Conservation (phyloP, 2,888 invertebrate species). For the Lasioglossum zephyrum region DNA sequence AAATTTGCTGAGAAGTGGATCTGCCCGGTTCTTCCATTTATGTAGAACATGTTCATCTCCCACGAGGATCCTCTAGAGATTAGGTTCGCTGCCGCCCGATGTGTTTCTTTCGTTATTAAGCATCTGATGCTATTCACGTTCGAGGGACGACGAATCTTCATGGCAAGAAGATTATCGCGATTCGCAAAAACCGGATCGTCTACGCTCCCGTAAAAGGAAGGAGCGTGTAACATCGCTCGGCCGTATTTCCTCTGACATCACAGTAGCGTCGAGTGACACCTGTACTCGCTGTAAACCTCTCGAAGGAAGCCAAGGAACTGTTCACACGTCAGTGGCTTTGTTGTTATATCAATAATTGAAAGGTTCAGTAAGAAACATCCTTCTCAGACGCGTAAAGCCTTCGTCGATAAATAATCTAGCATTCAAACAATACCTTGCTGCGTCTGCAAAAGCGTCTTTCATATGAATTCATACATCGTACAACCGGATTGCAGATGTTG, state of each 20-base stretch:
- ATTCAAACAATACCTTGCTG: not conserved
- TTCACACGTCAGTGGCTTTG: not conserved
- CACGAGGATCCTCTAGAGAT: not conserved
- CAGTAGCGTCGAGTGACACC: slow-evolving; percentile 24
- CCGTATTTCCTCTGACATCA: slow-evolving; percentile 44
- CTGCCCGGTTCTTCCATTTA: not conserved
- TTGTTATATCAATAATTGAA: not conserved
- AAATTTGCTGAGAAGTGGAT: not conserved
- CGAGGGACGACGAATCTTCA: slow-evolving; percentile 15
- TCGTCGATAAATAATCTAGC: not conserved
- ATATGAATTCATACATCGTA: not conserved
- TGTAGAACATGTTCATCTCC: not conserved
- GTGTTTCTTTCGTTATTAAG: not conserved
- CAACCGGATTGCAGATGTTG: not conserved
- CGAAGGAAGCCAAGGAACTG: slow-evolving; percentile 18
- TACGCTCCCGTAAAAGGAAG: slow-evolving; percentile 29
- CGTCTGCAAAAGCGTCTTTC: not conserved
- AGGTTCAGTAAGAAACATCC: not conserved
- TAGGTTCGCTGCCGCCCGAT: not conserved
- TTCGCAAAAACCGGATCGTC: slow-evolving; percentile 31
- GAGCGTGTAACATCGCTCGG: slow-evolving; percentile 5
- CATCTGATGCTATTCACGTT: not conserved
- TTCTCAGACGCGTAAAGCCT: not conserved
- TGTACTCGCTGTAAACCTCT: slow-evolving; percentile 11
- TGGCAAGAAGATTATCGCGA: slow-evolving; percentile 6